Base-by-base conservation (phyloP, 1,140 invertebrate species). In the Antheraea mylitta region DNA sequence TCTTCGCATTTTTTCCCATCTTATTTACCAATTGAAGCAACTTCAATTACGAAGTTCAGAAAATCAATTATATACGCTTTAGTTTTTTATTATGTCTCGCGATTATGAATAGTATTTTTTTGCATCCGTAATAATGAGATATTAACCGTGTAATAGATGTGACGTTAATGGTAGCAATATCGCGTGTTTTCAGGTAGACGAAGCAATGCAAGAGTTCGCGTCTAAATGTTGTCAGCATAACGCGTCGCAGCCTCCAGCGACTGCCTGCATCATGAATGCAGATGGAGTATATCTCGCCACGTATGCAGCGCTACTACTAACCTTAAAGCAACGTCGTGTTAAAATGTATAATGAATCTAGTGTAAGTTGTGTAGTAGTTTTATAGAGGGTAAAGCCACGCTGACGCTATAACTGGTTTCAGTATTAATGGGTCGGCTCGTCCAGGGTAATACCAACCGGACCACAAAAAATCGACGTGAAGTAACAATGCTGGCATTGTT, bases 211-310 rank as follows among this genome's bases (percentile, higher is more conserved):
- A 88, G 96, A 97, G 80, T 98, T 99, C 85, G 96, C 98, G 0
- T 98, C 98, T 0, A 95, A 96, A 70, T 98, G 98, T 81, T 98
- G 98, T 90, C 95, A 98, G 93, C 96, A 98, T 94, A 95, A 95
- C 82, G 92, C 92, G 65, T 93, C 92, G 61, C 87, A 94, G 89
- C 92, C 93, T 69, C 93, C 94, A 70, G 92, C 92, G 59, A 93
- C 92, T 6, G 91, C 95, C 4, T 97, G 96, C 22, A 98, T 98
- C 60, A 96, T 98, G 92, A 99, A 99, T 90, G 97, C 98, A 19
- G 98, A 99, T 93, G 98, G 98, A 63, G 97, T 99, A 63, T 99
- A 99, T 87, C 92, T 98, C 65, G 96, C 98, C 0, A 97, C 97
- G 0, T 98, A 98, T 82, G 95, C 96, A 3, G 96, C 96, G 1